phyloP scores from a whole-genome alignment of 2,113 vertebrate species.

The Caretta caretta region DNA sequence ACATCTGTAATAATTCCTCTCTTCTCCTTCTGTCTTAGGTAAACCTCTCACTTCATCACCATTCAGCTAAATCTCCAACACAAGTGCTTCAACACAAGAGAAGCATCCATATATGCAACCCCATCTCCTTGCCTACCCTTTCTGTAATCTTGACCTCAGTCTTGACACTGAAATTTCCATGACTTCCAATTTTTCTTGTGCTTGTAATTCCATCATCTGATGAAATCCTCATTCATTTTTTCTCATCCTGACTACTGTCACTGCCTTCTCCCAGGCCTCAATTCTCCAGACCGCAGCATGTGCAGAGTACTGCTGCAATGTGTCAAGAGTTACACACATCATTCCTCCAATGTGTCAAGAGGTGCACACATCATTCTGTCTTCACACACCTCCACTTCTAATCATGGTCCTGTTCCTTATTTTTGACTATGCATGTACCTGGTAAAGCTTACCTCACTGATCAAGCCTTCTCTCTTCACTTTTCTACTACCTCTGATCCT shows the following conservation, averaged over 20 bases:
- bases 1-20: not conserved
- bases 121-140: not conserved
- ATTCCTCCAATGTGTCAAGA: not conserved
- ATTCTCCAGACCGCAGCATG: not conserved
- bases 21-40: not conserved
- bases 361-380: rapidly evolving
- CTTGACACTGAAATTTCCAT: not conserved
- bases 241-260: not conserved
- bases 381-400: not conserved
- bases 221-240: not conserved
- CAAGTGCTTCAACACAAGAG: not conserved
- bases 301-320: not conserved
- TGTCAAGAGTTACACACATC: not conserved
- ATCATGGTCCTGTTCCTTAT: not conserved
- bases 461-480: not conserved
- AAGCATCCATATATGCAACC: not conserved
- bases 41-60: not conserved
- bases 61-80: not conserved
- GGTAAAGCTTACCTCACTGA: not conserved
- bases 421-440: not conserved
- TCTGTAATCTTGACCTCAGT: not conserved
- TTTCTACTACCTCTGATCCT: not conserved
- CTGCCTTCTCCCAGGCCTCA: not conserved
- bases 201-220: not conserved
- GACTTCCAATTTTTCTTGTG: not conserved